A percentile compares a stretch with the other conserved stretches of the same genome.
Conservation (phyloP, 23 tunicate species). For the Trididemnum miniatum region DNA sequence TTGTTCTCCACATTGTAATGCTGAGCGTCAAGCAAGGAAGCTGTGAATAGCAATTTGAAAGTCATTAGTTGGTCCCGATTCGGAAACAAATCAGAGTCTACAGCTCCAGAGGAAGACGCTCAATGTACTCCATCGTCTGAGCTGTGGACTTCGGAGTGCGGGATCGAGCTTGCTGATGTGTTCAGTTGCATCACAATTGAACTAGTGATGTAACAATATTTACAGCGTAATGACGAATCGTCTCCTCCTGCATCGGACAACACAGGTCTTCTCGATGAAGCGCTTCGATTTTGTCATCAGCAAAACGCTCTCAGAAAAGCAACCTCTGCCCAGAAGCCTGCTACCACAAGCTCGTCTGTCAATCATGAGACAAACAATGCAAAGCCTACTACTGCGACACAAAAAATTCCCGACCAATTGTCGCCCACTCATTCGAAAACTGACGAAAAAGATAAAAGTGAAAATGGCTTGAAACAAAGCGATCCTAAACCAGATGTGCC, state of each 20-base stretch:
- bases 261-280: constrained; percentile 42
- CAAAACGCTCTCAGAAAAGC: constrained; percentile 16
- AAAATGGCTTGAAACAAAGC: not conserved
- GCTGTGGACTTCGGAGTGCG: too few relatives aligned
- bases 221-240: constrained; percentile 20
- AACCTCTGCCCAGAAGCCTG: not conserved
- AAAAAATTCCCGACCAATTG: not conserved
- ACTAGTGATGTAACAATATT: too few relatives aligned
- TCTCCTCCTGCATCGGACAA: not conserved
- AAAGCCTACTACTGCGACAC: not conserved
- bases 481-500: not conserved
- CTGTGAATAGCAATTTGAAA: too few relatives aligned
- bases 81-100: too few relatives aligned
- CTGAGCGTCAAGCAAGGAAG: too few relatives aligned
- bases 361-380: not conserved
- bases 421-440: not conserved
- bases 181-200: too few relatives aligned
- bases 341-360: not conserved
- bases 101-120: too few relatives aligned
- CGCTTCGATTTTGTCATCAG: constrained; percentile 56
- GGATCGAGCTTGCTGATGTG: too few relatives aligned
- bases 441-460: constrained; percentile 10
- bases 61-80: too few relatives aligned
- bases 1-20: too few relatives aligned
- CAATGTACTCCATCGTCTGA: too few relatives aligned